phyloP scores from a whole-genome alignment of 2,797 vertebrate genomes.

The Rallus crepitans region DNA sequence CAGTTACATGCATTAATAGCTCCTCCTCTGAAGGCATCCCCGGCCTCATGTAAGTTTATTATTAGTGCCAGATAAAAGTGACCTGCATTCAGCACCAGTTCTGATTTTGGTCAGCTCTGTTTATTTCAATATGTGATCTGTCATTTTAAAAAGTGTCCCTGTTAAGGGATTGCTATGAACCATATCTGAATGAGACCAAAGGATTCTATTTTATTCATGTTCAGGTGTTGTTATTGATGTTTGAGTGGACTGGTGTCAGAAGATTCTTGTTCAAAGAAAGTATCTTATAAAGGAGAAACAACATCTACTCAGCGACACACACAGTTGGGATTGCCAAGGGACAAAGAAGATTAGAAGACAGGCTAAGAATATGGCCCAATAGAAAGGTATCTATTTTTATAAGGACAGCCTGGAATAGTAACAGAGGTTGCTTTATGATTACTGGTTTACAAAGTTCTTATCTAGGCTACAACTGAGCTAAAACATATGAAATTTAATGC shows the following conservation, averaged over 20 bases:
- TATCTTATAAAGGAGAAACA: neutral
- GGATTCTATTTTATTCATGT: neutral
- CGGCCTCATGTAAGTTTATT: neutral
- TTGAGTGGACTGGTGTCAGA: neutral
- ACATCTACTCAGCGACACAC: neutral
- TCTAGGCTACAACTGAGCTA: neutral
- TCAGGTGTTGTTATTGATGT: neutral
- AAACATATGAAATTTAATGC: neutral
- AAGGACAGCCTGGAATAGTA: neutral
- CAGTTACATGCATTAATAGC: neutral
- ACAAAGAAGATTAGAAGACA: constrained; percentile 33
- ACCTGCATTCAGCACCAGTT: neutral
- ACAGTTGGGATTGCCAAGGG: neutral
- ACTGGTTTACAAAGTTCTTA: neutral
- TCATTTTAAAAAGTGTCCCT: neutral
- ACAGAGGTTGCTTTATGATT: neutral
- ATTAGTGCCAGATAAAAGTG: neutral
- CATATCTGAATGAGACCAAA: neutral
- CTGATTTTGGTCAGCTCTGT: neutral
- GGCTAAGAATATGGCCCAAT: constrained; percentile 14
- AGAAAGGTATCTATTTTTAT: constrained; percentile 29
- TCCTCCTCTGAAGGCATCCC: neutral
- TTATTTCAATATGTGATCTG: neutral
- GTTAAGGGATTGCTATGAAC: neutral
- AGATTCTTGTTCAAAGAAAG: neutral